phyloP scores from a whole-genome alignment of 2,113 vertebrate genomes.

The Casuarius casuarius region DNA sequence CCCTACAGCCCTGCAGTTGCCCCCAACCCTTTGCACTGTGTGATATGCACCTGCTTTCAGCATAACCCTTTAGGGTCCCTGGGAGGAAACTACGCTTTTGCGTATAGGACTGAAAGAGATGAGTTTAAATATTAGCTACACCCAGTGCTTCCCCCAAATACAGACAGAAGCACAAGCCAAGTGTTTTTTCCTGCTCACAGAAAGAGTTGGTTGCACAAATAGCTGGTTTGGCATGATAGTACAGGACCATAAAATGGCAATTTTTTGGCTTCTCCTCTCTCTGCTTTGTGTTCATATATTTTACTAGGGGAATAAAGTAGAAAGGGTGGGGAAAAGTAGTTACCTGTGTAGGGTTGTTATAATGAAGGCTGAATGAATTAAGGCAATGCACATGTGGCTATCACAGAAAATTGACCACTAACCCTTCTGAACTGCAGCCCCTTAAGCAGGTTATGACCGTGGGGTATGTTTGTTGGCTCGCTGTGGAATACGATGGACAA shows the following conservation, averaged over 20 bases:
- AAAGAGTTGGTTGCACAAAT: not conserved
- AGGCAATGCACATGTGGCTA: conserved; percentile 3
- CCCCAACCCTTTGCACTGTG: not conserved
- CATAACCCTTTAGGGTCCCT: not conserved
- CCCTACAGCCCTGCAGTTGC: not conserved
- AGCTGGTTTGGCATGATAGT: conserved; percentile 12
- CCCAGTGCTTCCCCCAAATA: not conserved
- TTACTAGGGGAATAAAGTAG: conserved; percentile 50
- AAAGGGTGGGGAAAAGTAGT: conserved; percentile 34
- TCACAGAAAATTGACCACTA: not conserved
- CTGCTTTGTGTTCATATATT: conserved; percentile 72
- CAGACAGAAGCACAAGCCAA: not conserved
- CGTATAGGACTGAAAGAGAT: not conserved
- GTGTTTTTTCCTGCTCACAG: not conserved
- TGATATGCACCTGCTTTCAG: conserved; percentile 14
- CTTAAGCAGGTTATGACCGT: not conserved
- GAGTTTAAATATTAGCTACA: not conserved
- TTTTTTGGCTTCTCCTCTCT: conserved; percentile 76
- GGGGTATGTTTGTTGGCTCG: not conserved
- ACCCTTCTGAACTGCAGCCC: not conserved
- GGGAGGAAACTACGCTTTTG: not conserved
- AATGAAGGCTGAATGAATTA: conserved; percentile 44
- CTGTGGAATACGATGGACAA: not conserved
- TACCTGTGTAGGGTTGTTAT: not conserved
- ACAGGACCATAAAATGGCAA: conserved; percentile 63